phyloP scores from a whole-genome alignment of 1,140 invertebrate genomes.

The Drosophila kohkoa region DNA sequence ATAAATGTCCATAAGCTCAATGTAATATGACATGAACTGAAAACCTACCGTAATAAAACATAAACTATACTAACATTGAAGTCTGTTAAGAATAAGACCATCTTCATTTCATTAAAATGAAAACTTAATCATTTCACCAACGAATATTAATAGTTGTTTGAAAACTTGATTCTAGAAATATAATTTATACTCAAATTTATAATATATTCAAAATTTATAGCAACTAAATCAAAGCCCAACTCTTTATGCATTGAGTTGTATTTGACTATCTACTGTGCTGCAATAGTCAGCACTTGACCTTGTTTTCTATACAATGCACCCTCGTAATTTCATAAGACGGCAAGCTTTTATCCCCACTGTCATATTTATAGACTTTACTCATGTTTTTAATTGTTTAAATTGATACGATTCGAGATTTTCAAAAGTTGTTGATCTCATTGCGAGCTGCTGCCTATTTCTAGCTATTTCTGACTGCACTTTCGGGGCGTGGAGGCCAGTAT shows the following conservation, averaged over 20 bases:
- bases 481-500: conserved; percentile 40
- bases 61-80: too few species aligned
- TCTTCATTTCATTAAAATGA: too few species aligned
- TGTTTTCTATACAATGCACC: conserved; percentile 34
- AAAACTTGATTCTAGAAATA: background rate
- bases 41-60: too few species aligned
- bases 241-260: background rate
- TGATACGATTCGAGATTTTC: conserved; percentile 50
- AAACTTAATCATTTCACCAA: too few species aligned
- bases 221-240: background rate
- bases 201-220: background rate
- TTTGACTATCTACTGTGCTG: conserved; percentile 4
- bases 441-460: background rate
- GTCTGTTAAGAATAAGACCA: too few species aligned
- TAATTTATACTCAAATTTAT: background rate
- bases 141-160: too few species aligned
- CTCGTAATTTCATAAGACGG: conserved; percentile 20
- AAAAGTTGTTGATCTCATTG: conserved; percentile 37
- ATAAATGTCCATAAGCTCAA: too few species aligned
- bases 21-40: too few species aligned
- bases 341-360: conserved; percentile 10
- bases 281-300: conserved; percentile 40
- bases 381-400: conserved; percentile 57
- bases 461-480: conserved; percentile 60
- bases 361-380: conserved; percentile 49